Evolutionary conservation across 2,113 vertebrate species (phyloP).

Genomic region (Myiozetetes cayanensis): DNA sequence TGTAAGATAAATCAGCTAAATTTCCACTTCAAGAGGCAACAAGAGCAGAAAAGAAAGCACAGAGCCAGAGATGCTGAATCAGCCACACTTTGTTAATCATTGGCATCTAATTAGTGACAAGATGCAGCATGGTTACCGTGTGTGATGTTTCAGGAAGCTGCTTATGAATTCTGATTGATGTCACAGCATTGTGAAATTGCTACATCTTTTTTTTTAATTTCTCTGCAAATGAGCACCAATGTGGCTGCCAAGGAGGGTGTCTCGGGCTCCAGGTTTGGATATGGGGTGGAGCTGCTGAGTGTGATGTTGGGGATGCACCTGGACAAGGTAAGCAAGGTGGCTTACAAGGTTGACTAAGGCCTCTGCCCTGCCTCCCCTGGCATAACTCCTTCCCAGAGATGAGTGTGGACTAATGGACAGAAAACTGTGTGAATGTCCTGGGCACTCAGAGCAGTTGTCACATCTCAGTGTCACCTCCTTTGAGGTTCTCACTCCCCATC

Average conservation of each 20-base stretch:
- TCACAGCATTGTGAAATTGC: fast-evolving
- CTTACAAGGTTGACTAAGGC: neutral
- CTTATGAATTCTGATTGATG: neutral
- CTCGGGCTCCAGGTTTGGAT: neutral
- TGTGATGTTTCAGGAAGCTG: neutral
- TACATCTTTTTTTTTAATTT: neutral
- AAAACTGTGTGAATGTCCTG: neutral
- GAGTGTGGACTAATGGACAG: neutral
- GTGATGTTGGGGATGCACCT: neutral
- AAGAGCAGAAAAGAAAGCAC: neutral
- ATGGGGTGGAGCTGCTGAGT: neutral
- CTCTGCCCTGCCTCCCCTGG: neutral
- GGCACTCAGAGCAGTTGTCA: neutral
- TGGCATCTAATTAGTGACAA: neutral
- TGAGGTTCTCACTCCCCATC: neutral
- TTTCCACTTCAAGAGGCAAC: neutral
- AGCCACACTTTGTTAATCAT: neutral
- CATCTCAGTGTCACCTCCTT: neutral
- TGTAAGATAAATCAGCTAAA: neutral
- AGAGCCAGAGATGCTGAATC: neutral
- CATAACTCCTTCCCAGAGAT: neutral
- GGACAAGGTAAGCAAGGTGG: fast-evolving
- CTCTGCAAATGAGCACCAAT: neutral
- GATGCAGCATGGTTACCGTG: neutral
- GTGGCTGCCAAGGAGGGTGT: neutral